Evolutionary conservation across 53 echinoderm and acorn worm genomes (phyloP).

Genomic region (Stichopus horrens): DNA sequence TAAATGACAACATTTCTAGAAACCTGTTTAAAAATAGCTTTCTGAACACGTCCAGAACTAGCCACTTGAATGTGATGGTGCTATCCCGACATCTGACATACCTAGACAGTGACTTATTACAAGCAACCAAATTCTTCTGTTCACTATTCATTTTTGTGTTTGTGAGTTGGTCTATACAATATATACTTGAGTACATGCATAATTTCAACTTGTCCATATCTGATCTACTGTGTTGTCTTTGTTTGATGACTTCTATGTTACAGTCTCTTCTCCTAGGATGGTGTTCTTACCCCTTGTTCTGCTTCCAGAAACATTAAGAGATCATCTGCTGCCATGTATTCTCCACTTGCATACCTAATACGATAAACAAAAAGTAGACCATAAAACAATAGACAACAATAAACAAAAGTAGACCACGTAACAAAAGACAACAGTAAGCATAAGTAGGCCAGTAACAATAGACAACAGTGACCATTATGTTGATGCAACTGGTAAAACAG

Average conservation of each 20-base stretch:
- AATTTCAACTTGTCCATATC: not conserved
- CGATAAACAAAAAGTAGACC: not conserved
- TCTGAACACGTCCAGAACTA: no score
- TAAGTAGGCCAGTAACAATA: not conserved
- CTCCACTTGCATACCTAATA: slow-evolving; percentile 89
- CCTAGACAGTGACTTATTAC: no score
- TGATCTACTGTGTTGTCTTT: not conserved
- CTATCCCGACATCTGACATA: no score
- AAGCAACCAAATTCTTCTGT: not conserved
- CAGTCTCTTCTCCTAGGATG: not conserved
- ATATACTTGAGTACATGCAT: not conserved
- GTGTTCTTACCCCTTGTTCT: slow-evolving; percentile 89
- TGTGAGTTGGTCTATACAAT: not conserved
- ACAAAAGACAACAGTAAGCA: no score
- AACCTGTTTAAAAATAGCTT: no score
- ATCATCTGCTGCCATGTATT: slow-evolving; percentile 92
- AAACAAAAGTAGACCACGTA: not conserved
- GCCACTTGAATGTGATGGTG: no score
- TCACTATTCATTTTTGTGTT: not conserved
- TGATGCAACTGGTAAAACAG: no score
- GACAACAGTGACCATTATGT: not conserved
- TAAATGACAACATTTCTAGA: no score
- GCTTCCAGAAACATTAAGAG: slow-evolving; percentile 92
- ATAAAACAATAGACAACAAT: not conserved
- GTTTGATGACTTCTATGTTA: no score